Evolutionary conservation across 2,113 vertebrate species (phyloP), one percentile per base, ranked within the genome.

Genomic region (Castor canadensis): DNA sequence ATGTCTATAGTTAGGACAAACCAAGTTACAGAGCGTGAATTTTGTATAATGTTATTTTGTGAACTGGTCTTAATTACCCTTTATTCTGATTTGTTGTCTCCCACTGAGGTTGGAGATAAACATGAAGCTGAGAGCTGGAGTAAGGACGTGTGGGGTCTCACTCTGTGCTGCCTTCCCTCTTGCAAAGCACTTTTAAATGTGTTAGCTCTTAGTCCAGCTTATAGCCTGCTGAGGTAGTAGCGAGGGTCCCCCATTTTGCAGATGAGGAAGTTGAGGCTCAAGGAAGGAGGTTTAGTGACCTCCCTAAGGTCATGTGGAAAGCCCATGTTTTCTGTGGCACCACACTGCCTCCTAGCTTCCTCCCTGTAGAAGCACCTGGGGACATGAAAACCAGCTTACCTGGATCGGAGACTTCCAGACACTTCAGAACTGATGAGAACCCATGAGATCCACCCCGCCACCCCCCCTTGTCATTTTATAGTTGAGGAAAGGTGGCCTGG

Each of bases 331-430:
- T 66, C 56, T 62, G 0, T 87, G 58, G 54, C 28, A 20, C 84
- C 72, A 95, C 72, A 85, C 90, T 95, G 95, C 95, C 95, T 97
- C 88, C 95, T 97, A 94, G 95, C 95, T 96, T 95, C 87, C 28
- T 91, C 28, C 20, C 17, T 76, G 9, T 80, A 71, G 73, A 87
- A 89, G 43, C 79, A 64, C 35, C 13, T 17, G 5, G 56, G 56
- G 38, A 32, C 17, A 2, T 9, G 32, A 72, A 28, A 89, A 85
- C 72, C 54, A 17, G 17, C 13, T 77, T 69, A 49, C 77, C 83
- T 43, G 38, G 49, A 32, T n/a, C 66, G 35, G 22, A 77, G 80
- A 52, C 76, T 85, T 83, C 20, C 30, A 81, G 9, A 32, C 26
- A 56, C 38, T 13, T 60, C 11, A 35, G 32, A 89, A 54, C 58